Conservation (phyloP, 2,113 vertebrate genomes). For the Rhabdornis inornatus region DNA sequence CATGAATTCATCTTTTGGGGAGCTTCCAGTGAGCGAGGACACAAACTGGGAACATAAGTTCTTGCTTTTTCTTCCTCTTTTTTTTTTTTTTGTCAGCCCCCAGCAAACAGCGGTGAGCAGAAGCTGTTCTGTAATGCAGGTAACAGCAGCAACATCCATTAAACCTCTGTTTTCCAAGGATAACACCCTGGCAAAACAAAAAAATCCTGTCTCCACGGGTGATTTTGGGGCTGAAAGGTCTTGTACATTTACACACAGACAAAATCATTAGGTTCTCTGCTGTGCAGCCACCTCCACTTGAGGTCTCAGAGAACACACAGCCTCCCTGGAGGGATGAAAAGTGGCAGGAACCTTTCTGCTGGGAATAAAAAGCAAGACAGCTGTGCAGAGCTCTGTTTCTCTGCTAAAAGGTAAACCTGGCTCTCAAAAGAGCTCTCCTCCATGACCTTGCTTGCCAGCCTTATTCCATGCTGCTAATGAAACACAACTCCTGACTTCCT, state of each 20-base stretch:
- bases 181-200: neutral
- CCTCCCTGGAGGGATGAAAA: neutral
- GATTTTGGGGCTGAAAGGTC: neutral
- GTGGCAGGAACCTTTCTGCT: neutral
- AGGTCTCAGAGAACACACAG: neutral
- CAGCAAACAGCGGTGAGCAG: neutral
- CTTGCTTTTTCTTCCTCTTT: too few relatives aligned
- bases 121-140: accelerated
- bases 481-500: neutral
- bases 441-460: neutral
- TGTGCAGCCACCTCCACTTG: neutral
- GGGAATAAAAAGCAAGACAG: neutral
- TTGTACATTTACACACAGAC: neutral
- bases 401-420: neutral
- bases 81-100: neutral
- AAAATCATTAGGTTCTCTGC: neutral
- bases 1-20: neutral
- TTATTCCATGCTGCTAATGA: neutral
- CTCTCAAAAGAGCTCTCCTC: neutral
- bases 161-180: neutral
- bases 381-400: neutral
- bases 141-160: neutral
- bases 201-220: neutral
- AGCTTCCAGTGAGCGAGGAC: neutral
- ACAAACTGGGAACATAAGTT: neutral